Percentiles rank a stretch among this genome's conserved stretches.
Evolutionary conservation across 2,113 vertebrate species (phyloP).

Genomic region (Colius striatus): DNA sequence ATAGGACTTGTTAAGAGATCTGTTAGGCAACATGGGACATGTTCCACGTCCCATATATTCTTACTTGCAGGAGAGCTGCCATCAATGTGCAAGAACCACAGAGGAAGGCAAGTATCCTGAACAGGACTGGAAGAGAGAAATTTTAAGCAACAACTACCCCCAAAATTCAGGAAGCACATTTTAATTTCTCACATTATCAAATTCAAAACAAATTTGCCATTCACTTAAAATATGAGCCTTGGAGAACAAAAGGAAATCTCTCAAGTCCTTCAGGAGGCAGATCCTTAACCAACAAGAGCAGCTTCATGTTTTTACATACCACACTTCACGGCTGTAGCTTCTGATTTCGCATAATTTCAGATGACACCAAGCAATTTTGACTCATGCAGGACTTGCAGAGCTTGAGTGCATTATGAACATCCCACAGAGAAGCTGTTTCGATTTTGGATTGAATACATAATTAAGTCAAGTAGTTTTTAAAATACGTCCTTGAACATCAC

Average conservation of each 20-base stretch:
- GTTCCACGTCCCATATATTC: background rate
- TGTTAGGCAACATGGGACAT: background rate
- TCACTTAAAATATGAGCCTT: background rate
- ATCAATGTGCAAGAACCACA: background rate
- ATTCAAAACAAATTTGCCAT: background rate
- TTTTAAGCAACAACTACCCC: background rate
- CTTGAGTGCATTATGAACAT: background rate
- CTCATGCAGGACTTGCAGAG: background rate
- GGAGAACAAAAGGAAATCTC: background rate
- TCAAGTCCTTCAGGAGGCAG: background rate
- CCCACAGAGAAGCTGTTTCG: slow-evolving; percentile 44
- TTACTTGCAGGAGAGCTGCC: background rate
- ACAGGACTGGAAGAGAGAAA: background rate
- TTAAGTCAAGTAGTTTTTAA: background rate
- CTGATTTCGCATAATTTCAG: background rate
- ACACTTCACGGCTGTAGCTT: background rate
- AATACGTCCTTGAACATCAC: slow-evolving; percentile 5
- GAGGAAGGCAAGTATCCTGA: background rate
- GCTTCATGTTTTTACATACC: background rate
- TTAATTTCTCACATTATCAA: background rate
- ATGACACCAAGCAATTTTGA: slow-evolving; percentile 27
- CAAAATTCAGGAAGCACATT: background rate
- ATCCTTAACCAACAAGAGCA: background rate
- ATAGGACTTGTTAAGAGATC: background rate
- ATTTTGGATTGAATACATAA: slow-evolving; percentile 6